Percentiles rank a stretch among this genome's conserved stretches.
Conservation (phyloP, 2,113 vertebrate species). For the Ciconia maguari region DNA sequence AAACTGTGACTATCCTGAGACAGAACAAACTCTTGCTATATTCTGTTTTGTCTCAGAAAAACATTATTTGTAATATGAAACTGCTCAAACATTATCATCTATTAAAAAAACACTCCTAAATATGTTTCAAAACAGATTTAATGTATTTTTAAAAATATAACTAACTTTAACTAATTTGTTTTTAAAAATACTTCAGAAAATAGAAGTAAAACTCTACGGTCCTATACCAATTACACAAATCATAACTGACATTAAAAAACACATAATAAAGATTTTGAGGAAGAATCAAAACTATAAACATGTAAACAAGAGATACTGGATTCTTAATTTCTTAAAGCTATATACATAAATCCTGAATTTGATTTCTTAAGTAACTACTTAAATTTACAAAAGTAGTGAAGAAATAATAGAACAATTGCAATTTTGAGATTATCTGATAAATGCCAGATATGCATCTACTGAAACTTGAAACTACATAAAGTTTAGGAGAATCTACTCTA, state of each 20-base stretch:
- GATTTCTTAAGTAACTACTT: neutral
- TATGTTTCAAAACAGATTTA: neutral
- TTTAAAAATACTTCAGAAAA: neutral
- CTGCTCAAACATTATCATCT: neutral
- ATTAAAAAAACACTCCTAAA: neutral
- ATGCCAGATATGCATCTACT: neutral
- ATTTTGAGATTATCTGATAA: neutral
- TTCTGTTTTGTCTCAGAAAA: neutral
- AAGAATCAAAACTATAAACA: neutral
- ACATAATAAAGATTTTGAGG: neutral
- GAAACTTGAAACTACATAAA: neutral
- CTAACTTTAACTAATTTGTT: neutral
- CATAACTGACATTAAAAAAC: neutral
- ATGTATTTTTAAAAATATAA: neutral
- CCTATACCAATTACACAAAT: neutral
- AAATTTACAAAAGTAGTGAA: neutral
- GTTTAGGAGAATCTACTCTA: neutral
- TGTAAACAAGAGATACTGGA: neutral
- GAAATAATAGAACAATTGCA: neutral
- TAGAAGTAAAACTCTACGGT: neutral
- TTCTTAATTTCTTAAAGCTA: neutral
- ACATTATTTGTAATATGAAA: neutral
- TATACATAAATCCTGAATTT: neutral
- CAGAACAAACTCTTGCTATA: neutral
- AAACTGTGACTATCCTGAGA: neutral